phyloP scores from a whole-genome alignment of 1,140 invertebrate species.

The Drosophila guanche region DNA sequence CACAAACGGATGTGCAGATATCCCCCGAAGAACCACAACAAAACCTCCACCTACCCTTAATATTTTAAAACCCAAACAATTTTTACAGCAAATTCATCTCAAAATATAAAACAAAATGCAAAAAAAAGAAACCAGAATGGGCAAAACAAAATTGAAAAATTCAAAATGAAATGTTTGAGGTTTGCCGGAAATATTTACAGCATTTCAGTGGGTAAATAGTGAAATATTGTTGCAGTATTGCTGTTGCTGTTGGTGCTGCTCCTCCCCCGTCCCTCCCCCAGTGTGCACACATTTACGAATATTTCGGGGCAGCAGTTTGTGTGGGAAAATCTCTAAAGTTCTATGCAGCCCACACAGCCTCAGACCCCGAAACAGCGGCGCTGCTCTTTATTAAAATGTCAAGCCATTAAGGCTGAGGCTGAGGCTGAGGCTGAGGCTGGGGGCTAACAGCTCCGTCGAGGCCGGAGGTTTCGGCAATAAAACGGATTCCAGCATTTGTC shows the following conservation, averaged over 20 bases:
- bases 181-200: conserved; percentile 74
- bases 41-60: conserved; percentile 33
- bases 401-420: conserved; percentile 45
- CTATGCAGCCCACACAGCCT: not conserved
- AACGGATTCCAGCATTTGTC: conserved; percentile 53
- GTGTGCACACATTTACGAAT: not conserved
- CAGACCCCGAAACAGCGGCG: not conserved
- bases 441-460: too few relatives aligned
- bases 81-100: conserved; percentile 64
- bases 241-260: conserved; percentile 2
- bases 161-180: conserved; percentile 74
- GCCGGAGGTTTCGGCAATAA: conserved; percentile 31
- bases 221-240: conserved; percentile 31
- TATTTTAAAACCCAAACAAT: conserved; percentile 74
- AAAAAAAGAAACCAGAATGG: conserved; percentile 3
- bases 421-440: not conserved
- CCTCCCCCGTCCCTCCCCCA: too few relatives aligned
- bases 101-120: conserved; percentile 42
- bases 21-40: not conserved
- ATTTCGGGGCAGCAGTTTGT: conserved; percentile 9
- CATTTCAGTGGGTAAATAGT: conserved; percentile 58
- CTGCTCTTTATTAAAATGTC: conserved; percentile 76
- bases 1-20: conserved; percentile 32
- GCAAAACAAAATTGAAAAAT: conserved; percentile 37
- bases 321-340: conserved; percentile 57